Evolutionary conservation across 2,797 vertebrate genomes (phyloP).

Genomic region (Lutjanus campechanus): DNA sequence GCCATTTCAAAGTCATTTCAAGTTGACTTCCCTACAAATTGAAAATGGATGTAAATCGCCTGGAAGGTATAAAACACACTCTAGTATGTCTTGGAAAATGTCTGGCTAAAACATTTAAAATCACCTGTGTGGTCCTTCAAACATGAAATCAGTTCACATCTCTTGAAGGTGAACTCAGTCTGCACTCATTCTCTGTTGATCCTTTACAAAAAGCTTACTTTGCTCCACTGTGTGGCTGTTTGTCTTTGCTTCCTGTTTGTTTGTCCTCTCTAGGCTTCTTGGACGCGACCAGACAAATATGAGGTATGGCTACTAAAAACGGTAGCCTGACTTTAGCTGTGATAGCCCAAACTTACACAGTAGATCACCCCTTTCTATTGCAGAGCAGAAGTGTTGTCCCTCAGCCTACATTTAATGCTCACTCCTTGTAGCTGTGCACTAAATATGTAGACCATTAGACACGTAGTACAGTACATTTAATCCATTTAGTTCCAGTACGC

Average conservation of each 20-base stretch:
- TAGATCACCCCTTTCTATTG: slow-evolving; percentile 53
- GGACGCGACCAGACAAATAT: slow-evolving; percentile 97
- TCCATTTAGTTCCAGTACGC: slow-evolving; percentile 71
- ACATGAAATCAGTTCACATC: slow-evolving; percentile 27
- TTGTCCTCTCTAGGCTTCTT: slow-evolving; percentile 96
- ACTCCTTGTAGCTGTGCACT: slow-evolving; percentile 38
- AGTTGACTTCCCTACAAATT: not conserved
- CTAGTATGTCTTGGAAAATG: not conserved
- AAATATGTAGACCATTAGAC: slow-evolving; percentile 64
- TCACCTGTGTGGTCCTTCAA: not conserved
- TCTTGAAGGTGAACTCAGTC: slow-evolving; percentile 26
- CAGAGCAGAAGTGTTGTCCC: slow-evolving; percentile 76
- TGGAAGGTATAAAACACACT: not conserved
- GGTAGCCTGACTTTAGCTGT: slow-evolving; percentile 85
- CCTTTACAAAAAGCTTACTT: slow-evolving; percentile 67
- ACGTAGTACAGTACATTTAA: slow-evolving; percentile 63
- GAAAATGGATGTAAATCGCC: slow-evolving; percentile 1
- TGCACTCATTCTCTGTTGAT: slow-evolving; percentile 26
- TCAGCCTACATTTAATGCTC: slow-evolving; percentile 45
- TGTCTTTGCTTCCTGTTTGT: slow-evolving; percentile 80
- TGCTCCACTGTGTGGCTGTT: slow-evolving; percentile 81
- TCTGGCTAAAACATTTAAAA: not conserved
- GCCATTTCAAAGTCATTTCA: slow-evolving; percentile 4
- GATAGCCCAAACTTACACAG: slow-evolving; percentile 52
- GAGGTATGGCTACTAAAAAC: slow-evolving; percentile 94